A percentile compares a stretch with the other conserved stretches of the same genome.
Evolutionary conservation across 2,888 invertebrate genomes (phyloP).

Genomic region (Steinernema scapterisci): DNA sequence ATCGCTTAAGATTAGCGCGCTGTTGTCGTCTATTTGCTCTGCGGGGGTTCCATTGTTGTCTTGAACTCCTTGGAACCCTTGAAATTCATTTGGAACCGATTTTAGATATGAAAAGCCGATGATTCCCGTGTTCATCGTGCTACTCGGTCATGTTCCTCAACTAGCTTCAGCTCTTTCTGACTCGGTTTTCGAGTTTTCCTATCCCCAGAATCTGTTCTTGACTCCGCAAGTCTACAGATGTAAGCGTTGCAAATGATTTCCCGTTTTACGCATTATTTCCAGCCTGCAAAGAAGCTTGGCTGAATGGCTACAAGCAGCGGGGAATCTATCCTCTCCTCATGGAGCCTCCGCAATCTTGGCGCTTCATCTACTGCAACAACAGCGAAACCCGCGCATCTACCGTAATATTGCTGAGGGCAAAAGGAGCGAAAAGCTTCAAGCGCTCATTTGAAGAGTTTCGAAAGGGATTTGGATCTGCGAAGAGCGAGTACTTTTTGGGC

Average conservation of each 20-base stretch:
- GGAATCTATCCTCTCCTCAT: not conserved
- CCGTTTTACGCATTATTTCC: no score
- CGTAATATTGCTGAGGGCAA: not conserved
- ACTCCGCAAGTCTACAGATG: not conserved
- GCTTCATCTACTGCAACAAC: constrained; percentile 15
- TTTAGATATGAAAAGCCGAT: no score
- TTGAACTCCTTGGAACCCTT: no score
- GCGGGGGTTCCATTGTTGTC: no score
- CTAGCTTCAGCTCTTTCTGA: not conserved
- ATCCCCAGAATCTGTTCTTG: not conserved
- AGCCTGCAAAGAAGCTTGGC: constrained; percentile 17
- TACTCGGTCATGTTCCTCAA: not conserved
- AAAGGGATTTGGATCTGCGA: not conserved
- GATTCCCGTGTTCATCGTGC: not conserved
- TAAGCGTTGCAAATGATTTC: not conserved
- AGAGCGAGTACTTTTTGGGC: constrained; percentile 11
- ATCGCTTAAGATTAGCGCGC: no score
- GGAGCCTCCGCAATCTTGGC: not conserved
- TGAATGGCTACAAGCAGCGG: not conserved
- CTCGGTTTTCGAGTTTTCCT: not conserved
- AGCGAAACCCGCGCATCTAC: not conserved
- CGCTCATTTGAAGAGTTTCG: not conserved
- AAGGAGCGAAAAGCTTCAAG: not conserved
- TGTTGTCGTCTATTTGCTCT: no score
- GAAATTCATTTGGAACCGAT: no score